These are phyloP conservation scores for Diachasma alloeum DNA, from an alignment of 1,140 invertebrate genomes.

Conservation along the genomic window DNA sequence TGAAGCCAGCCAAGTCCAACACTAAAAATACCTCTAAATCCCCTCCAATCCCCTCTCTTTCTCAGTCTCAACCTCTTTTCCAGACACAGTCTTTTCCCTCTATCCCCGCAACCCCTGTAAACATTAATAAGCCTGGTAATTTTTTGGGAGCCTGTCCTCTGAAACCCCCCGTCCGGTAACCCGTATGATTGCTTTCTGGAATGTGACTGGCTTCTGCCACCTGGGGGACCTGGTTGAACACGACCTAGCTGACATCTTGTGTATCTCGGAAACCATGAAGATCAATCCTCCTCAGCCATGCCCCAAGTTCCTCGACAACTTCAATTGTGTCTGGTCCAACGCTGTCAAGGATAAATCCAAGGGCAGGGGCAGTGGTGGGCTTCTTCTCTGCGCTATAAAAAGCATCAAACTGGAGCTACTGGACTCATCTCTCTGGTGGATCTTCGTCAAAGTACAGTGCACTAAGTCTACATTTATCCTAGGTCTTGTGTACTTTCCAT, in stretches of 20 bases:
- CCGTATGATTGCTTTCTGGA: not conserved
- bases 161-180: no score
- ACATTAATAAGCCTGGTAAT: no score
- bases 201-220: no score
- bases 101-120: not conserved
- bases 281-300: no score
- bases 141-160: no score
- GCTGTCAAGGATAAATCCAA: not conserved
- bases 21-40: not conserved
- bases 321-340: not conserved
- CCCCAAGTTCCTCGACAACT: not conserved
- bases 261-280: not conserved
- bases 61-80: not conserved
- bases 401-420: not conserved
- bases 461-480: not conserved
- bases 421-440: not conserved
- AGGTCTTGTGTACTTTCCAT: not conserved
- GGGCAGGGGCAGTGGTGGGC: not conserved
- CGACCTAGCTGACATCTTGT: not conserved
- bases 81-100: not conserved
- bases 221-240: not conserved
- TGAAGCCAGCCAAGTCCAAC: not conserved
- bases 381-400: not conserved
- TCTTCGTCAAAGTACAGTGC: not conserved
- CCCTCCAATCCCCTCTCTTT: not conserved